phyloP scores from a whole-genome alignment of 2,113 vertebrate species.

The Choloepus hoffmanni region DNA sequence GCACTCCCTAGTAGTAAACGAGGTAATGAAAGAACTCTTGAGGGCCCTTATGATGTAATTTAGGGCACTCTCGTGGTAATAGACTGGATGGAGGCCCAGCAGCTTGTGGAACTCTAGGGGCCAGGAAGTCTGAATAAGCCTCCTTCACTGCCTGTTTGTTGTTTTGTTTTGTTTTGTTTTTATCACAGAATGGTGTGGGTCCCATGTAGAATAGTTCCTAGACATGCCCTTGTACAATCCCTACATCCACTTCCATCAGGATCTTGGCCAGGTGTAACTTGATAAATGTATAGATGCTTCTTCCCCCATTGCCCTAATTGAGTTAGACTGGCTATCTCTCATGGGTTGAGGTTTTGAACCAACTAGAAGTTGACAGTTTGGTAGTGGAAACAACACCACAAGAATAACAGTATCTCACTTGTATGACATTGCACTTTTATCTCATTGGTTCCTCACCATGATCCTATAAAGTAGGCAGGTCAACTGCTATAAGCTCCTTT shows the following conservation, averaged over 20 bases:
- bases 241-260: not conserved
- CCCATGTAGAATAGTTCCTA: not conserved
- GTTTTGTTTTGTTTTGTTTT: not conserved
- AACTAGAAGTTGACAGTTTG: not conserved
- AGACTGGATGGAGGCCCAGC: not conserved
- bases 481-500: not conserved
- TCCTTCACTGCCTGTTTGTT: not conserved
- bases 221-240: not conserved
- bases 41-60: constrained; percentile 34
- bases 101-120: not conserved
- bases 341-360: not conserved
- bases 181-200: not conserved
- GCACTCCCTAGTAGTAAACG: constrained; percentile 52
- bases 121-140: constrained; percentile 1
- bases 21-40: constrained; percentile 20
- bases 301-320: not conserved
- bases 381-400: too few relatives aligned
- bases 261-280: not conserved
- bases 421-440: not conserved
- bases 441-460: not conserved
- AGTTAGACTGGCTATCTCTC: not conserved
- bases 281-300: not conserved
- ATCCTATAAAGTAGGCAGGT: not conserved
- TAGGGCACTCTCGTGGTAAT: not conserved
- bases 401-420: not conserved